A percentile compares a stretch with the other conserved stretches of the same genome.
Conservation (phyloP, 2,888 invertebrate species). For the Agrochola lychnidis region DNA sequence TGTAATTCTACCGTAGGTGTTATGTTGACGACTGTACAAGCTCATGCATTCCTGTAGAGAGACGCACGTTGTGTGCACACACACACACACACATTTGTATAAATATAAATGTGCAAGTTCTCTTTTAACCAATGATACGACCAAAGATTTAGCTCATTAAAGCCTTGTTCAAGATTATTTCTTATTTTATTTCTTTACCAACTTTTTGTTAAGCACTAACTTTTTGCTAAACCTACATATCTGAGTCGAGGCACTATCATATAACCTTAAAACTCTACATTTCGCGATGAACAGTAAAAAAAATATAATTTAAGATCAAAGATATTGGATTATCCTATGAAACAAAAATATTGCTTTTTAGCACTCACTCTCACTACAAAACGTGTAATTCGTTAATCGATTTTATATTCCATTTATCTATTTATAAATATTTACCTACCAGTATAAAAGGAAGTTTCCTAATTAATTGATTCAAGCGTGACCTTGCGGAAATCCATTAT, state of each 20-base stretch:
- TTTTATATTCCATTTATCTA: neutral
- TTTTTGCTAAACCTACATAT: no score
- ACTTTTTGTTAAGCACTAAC: neutral
- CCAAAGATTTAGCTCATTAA: slow-evolving; percentile 92
- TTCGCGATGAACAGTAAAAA: neutral
- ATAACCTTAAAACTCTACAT: neutral
- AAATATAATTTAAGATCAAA: neutral
- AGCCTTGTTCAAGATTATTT: slow-evolving; percentile 84
- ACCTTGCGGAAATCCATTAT: no score
- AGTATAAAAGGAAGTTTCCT: neutral
- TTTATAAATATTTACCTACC: neutral
- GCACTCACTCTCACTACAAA: no score
- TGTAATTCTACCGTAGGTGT: slow-evolving; percentile 47
- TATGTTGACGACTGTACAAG: slow-evolving; percentile 72
- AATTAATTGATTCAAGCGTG: no score
- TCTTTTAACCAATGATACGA: slow-evolving; percentile 92
- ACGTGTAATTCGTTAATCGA: neutral
- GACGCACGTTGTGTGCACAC: slow-evolving; percentile 69
- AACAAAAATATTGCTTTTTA: neutral
- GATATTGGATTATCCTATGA: neutral
- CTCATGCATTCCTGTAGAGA: slow-evolving; percentile 81
- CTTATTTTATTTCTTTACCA: slow-evolving; percentile 71
- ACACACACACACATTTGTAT: slow-evolving; percentile 69
- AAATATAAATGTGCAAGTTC: slow-evolving; percentile 79
- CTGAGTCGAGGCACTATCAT: neutral